These are phyloP conservation scores for Carassius carassius DNA, from an alignment of 2,113 vertebrate species.

Conservation along the genomic window DNA sequence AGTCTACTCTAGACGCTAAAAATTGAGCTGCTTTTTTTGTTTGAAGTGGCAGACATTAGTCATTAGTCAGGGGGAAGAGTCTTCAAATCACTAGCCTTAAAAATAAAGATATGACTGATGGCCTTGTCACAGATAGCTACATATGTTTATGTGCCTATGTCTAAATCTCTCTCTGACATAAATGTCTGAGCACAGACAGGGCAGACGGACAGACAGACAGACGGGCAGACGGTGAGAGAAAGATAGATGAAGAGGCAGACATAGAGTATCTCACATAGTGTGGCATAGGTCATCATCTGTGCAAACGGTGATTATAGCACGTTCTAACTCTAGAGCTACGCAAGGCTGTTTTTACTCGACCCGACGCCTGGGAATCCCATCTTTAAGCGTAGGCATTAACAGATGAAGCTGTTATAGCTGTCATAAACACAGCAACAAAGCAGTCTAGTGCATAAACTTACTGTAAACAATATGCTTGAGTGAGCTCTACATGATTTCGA, in stretches of 20 bases:
- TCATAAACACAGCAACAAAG: neutral
- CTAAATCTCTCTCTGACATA: constrained; percentile 65
- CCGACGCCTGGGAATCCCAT: constrained; percentile 9
- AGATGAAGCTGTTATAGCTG: constrained; percentile 35
- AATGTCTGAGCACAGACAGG: constrained; percentile 51
- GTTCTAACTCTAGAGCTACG: constrained; percentile 48
- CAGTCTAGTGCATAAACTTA: neutral
- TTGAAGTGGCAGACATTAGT: constrained; percentile 56
- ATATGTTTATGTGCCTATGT: constrained; percentile 72
- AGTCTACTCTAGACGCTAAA: constrained; percentile 27
- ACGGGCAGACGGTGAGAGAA: constrained; percentile 55
- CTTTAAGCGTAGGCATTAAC: constrained; percentile 55
- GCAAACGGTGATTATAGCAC: constrained; percentile 71
- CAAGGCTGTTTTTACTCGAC: constrained; percentile 39
- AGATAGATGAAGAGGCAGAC: constrained; percentile 69
- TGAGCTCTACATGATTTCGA: neutral
- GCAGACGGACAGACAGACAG: constrained; percentile 52
- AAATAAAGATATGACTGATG: constrained; percentile 71
- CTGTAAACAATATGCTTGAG: constrained; percentile 17
- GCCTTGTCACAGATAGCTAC: constrained; percentile 66
- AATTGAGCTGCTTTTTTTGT: constrained; percentile 57
- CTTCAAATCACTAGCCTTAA: constrained; percentile 66
- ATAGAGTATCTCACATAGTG: constrained; percentile 63
- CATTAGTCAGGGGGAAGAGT: constrained; percentile 64
- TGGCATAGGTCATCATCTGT: constrained; percentile 73